A percentile compares a stretch with the other conserved stretches of the same genome.
These are phyloP conservation scores for Papilio xuthus DNA, from an alignment of 1,140 invertebrate species.

Conservation along the genomic window DNA sequence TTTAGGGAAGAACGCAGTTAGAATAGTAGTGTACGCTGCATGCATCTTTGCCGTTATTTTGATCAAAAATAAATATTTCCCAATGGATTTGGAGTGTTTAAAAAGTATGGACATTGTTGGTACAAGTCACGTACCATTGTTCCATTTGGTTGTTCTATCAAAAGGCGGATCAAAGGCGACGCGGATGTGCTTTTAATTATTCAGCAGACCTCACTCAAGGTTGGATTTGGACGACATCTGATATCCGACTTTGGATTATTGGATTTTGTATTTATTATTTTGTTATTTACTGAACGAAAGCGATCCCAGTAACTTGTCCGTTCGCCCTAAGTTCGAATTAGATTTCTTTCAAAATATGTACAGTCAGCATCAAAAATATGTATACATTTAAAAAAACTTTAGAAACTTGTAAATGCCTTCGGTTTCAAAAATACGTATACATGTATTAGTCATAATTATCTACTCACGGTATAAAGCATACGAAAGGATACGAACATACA, in stretches of 20 bases:
- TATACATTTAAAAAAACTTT: too few relatives aligned
- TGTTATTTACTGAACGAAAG: background rate
- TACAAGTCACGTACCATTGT: background rate
- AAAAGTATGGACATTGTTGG: background rate
- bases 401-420: too few relatives aligned
- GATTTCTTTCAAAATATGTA: background rate
- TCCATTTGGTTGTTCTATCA: conserved; percentile 1
- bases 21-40: background rate
- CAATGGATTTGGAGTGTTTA: background rate
- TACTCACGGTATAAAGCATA: too few relatives aligned
- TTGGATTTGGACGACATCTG: background rate
- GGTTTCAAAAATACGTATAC: too few relatives aligned
- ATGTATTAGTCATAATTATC: too few relatives aligned
- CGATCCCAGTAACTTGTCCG: background rate
- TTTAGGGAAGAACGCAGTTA: too few relatives aligned
- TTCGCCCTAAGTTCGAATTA: background rate
- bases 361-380: too few relatives aligned
- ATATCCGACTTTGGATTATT: conserved; percentile 2
- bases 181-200: conserved; percentile 18
- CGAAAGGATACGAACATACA: too few relatives aligned
- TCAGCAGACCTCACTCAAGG: background rate
- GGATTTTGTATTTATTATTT: conserved; percentile 14
- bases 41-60: background rate
- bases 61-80: background rate
- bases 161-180: conserved; percentile 12